Percentiles rank a stretch among this genome's conserved stretches.
Evolutionary conservation across 2,113 vertebrate species (phyloP).

Genomic region (Campylomormyrus numenius): DNA sequence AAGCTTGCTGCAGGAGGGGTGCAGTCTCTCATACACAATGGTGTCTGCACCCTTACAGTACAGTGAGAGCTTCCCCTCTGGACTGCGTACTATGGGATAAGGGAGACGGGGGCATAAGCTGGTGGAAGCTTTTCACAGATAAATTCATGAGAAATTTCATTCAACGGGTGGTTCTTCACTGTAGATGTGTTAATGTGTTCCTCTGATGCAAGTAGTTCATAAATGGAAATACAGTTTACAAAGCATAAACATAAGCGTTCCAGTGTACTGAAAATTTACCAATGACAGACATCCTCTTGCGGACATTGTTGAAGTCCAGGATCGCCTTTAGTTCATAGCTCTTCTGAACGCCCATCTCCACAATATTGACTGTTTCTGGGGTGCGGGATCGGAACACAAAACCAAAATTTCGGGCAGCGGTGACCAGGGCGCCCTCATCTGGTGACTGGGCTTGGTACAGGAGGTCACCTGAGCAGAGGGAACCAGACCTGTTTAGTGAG

Average conservation of each 20-base stretch:
- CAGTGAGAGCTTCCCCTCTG: conserved; percentile 72
- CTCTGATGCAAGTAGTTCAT: not conserved
- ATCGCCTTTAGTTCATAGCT: conserved; percentile 78
- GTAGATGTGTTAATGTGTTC: not conserved
- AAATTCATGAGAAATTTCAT: not conserved
- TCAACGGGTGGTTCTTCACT: not conserved
- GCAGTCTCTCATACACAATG: conserved; percentile 76
- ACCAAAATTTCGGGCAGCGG: conserved; percentile 87
- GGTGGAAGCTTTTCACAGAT: not conserved
- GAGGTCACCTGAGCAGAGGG: conserved; percentile 62
- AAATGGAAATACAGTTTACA: not conserved
- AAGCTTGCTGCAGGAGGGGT: conserved; percentile 67
- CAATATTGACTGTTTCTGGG: conserved; percentile 69
- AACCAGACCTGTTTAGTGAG: not conserved
- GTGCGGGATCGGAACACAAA: conserved; percentile 86
- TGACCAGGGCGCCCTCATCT: conserved; percentile 90
- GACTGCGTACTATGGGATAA: conserved; percentile 66
- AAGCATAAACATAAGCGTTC: not conserved
- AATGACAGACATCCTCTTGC: conserved; percentile 95
- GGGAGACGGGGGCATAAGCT: conserved; percentile 23
- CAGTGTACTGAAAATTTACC: conserved; percentile 49
- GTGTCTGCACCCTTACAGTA: conserved; percentile 97
- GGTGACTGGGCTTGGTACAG: conserved; percentile 93
- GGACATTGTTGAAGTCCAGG: conserved; percentile 86
- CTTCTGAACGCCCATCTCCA: conserved; percentile 74